A percentile compares a stretch with the other conserved stretches of the same genome.
Evolutionary conservation across 2,113 vertebrate species (phyloP).

Genomic region (Catharus bicknelli): DNA sequence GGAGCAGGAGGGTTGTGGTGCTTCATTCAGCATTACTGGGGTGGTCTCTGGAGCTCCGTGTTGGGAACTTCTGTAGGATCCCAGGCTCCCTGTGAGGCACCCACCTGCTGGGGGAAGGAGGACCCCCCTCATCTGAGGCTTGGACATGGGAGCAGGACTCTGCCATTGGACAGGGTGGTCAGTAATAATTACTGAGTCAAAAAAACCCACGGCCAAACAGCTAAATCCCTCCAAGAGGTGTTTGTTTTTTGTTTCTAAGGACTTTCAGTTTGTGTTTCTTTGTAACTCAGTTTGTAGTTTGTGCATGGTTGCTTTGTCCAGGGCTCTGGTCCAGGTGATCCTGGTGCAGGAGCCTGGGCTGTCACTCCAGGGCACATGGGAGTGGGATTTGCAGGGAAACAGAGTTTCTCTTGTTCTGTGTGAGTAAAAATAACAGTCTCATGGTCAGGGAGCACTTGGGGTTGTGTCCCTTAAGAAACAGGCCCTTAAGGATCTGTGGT

Average conservation of each 20-base stretch:
- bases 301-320: accelerated
- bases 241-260: neutral
- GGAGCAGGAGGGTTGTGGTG: neutral
- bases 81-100: too few species aligned
- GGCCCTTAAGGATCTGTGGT: too few species aligned
- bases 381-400: neutral
- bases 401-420: neutral
- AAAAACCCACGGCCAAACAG: neutral
- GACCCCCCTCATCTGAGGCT: neutral
- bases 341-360: neutral
- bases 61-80: neutral
- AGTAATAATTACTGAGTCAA: neutral
- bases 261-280: neutral
- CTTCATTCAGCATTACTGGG: neutral
- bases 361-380: too few species aligned
- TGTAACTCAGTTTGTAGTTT: neutral
- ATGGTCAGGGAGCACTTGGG: accelerated
- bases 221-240: neutral
- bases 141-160: neutral
- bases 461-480: too few species aligned
- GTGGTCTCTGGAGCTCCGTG: neutral
- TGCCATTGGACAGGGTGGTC: neutral
- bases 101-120: neutral
- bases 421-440: accelerated
- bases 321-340: accelerated